A percentile compares a stretch with the other conserved stretches of the same genome.
phyloP scores from a whole-genome alignment of 2,113 vertebrate species.

The Nothocercus julius region DNA sequence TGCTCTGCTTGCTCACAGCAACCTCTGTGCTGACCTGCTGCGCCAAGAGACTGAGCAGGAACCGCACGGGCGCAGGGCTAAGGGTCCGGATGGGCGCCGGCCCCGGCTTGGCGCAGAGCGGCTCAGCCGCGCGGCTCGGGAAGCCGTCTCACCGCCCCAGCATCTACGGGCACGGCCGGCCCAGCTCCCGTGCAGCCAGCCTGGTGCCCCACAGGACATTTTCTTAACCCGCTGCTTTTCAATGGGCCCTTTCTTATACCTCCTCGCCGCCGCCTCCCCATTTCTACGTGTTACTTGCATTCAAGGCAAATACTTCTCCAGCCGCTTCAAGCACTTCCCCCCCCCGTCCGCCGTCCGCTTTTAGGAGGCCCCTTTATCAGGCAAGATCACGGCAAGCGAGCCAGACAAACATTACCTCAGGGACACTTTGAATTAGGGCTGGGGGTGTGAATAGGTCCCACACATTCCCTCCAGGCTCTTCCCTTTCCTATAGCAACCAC shows the following conservation, averaged over 20 bases:
- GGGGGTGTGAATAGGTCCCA: conserved; percentile 70
- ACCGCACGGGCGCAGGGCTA: too few relatives aligned
- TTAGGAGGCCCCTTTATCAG: conserved; percentile 67
- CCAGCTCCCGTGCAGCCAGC: neutral
- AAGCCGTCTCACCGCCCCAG: too few relatives aligned
- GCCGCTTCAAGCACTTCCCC: conserved; percentile 38
- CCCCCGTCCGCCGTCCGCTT: neutral
- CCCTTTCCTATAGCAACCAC: conserved; percentile 77
- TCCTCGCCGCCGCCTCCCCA: neutral
- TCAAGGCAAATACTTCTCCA: conserved; percentile 73
- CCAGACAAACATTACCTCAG: conserved; percentile 75
- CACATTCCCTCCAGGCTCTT: conserved; percentile 68
- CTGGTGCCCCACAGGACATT: neutral
- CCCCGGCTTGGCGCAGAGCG: neutral
- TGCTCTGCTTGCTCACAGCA: neutral
- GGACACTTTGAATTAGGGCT: conserved; percentile 59
- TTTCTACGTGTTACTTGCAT: conserved; percentile 50
- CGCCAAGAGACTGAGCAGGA: neutral
- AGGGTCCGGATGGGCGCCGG: neutral
- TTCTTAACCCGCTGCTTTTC: conserved; percentile 44
- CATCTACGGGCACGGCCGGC: too few relatives aligned
- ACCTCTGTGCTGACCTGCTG: neutral
- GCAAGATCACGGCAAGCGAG: conserved; percentile 38
- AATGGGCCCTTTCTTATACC: conserved; percentile 63
- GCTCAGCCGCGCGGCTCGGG: too few relatives aligned